Evolutionary conservation across 1,140 invertebrate species (phyloP).

Genomic region (Orius insidiosus): DNA sequence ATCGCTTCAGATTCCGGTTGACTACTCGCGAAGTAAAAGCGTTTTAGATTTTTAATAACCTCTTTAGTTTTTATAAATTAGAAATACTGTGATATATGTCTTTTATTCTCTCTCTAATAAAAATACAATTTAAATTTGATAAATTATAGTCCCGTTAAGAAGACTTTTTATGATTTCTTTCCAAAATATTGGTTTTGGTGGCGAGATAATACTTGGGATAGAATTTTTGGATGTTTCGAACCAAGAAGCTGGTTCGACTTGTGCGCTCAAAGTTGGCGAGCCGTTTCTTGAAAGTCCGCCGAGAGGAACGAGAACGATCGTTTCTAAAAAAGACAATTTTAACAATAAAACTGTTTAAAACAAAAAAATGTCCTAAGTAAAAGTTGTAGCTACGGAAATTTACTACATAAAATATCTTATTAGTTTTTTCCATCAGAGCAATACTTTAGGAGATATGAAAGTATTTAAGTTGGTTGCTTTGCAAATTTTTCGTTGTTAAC

Average conservation of each 20-base stretch:
- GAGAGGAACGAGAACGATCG: constrained; percentile 24
- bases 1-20: constrained; percentile 16
- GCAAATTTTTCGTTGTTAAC: no score
- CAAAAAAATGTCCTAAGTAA: no score
- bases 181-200: constrained; percentile 16
- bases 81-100: no score
- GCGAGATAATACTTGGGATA: constrained; percentile 29
- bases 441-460: no score
- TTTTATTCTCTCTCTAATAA: no score
- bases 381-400: no score
- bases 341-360: constrained; percentile 3
- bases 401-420: no score
- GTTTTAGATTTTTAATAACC: constrained; percentile 12
- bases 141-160: constrained; percentile 1
- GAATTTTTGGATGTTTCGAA: constrained; percentile 28
- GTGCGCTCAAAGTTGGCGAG: constrained; percentile 19
- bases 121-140: not conserved
- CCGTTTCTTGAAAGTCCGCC: constrained; percentile 23
- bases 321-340: constrained; percentile 24
- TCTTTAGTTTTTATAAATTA: not conserved
- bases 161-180: not conserved
- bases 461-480: no score
- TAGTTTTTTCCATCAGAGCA: no score
- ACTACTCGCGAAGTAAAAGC: constrained; percentile 12
- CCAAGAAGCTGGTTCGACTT: constrained; percentile 27